These are phyloP conservation scores for Epistrophe grossulariae DNA, from an alignment of 2,888 invertebrate genomes.

Conservation along the genomic window DNA sequence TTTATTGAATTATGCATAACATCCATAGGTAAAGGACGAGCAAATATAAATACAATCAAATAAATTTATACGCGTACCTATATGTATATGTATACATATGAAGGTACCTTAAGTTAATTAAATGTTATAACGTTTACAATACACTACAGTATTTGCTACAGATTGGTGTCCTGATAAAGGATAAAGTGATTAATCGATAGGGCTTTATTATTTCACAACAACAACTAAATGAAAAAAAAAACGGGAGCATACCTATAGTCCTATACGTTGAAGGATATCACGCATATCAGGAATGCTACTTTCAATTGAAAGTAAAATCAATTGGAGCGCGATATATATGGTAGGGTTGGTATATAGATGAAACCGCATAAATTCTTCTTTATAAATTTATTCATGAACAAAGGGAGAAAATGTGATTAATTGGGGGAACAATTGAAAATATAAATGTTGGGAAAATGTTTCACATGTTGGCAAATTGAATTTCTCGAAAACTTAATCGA, in stretches of 20 bases:
- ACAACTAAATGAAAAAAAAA: neutral
- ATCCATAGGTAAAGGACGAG: neutral
- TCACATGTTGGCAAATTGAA: neutral
- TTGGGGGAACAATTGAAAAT: constrained; percentile 9
- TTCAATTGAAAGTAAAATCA: constrained; percentile 16
- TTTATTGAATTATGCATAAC: constrained; percentile 9
- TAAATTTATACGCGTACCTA: neutral
- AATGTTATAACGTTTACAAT: constrained; percentile 24
- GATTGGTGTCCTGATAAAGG: constrained; percentile 7
- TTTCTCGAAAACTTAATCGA: constrained; percentile 1
- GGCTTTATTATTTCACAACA: neutral
- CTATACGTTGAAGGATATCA: neutral
- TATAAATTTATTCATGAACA: constrained; percentile 22
- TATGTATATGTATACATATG: neutral
- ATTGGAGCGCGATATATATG: neutral
- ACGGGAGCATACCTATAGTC: neutral
- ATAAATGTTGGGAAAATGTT: neutral
- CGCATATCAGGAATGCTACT: neutral
- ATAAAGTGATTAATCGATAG: constrained; percentile 37
- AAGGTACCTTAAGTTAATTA: constrained; percentile 54
- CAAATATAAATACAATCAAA: neutral
- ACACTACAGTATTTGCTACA: constrained; percentile 6
- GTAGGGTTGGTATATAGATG: neutral
- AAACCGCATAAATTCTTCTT: neutral
- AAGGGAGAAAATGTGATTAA: constrained; percentile 23